Conservation (phyloP, 1,140 invertebrate genomes). For the Pogonomyrmex barbatus region DNA sequence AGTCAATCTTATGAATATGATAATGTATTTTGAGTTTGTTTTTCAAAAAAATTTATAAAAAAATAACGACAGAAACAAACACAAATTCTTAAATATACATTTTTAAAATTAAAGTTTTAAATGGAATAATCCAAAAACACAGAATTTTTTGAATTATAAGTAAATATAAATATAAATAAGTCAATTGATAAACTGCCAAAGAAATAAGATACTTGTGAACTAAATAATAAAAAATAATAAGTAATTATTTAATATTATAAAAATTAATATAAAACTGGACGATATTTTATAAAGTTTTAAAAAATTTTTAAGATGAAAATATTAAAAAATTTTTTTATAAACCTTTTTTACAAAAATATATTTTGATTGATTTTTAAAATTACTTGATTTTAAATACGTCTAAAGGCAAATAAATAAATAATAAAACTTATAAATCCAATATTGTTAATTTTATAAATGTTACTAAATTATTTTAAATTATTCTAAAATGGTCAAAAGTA, state of each 20-base stretch:
- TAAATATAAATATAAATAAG: not conserved
- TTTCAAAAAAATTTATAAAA: not conserved
- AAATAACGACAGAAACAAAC: not conserved
- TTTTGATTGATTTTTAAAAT: not conserved
- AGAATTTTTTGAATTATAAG: not conserved
- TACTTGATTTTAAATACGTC: not conserved
- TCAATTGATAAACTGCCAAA: not conserved
- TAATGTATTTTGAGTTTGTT: not conserved
- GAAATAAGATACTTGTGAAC: not conserved
- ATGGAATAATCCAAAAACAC: not conserved
- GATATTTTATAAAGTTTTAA: not conserved
- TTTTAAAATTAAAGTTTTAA: not conserved
- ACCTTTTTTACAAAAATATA: not conserved
- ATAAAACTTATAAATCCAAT: not conserved
- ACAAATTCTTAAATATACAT: not conserved
- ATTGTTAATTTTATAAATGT: too few relatives aligned
- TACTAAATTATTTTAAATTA: too few relatives aligned
- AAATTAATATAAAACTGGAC: not conserved
- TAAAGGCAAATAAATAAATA: not conserved
- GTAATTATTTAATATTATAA: not conserved
- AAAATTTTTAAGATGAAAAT: not conserved
- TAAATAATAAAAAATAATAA: slow-evolving; percentile 2
- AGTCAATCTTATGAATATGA: not conserved
- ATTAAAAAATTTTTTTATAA: not conserved
- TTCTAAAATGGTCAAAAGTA: too few relatives aligned